A percentile compares a stretch with the other conserved stretches of the same genome.
Evolutionary conservation across 2,797 vertebrate genomes (phyloP).

Genomic region (Pipistrellus kuhlii): DNA sequence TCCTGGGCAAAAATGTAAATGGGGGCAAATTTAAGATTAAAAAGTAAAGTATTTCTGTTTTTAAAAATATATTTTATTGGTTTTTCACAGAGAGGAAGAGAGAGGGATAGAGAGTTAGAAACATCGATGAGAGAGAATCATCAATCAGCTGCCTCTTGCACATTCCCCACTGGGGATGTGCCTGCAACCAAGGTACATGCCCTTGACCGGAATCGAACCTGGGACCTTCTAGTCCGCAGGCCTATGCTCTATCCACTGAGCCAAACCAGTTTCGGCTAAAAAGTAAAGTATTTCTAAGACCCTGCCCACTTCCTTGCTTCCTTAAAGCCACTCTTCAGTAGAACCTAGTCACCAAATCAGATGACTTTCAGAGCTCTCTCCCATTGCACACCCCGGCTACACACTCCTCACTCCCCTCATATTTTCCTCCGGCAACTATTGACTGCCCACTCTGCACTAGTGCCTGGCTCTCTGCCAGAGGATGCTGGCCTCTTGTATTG

Average conservation of each 20-base stretch:
- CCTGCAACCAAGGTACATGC: too few species aligned
- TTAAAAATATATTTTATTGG: too few species aligned
- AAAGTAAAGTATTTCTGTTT: neutral
- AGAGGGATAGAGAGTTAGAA: too few species aligned
- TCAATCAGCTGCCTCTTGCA: too few species aligned
- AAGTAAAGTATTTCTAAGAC: conserved; percentile 24
- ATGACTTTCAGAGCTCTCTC: neutral
- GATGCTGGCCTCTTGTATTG: neutral
- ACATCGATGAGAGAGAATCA: too few species aligned
- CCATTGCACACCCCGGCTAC: fast-evolving
- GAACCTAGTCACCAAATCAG: neutral
- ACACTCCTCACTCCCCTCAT: neutral
- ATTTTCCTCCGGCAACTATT: neutral
- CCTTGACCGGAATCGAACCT: too few species aligned
- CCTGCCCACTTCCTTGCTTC: neutral
- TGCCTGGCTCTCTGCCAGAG: neutral
- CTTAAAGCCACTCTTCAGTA: neutral
- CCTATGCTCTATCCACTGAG: too few species aligned
- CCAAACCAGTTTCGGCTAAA: neutral
- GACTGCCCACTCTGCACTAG: neutral
- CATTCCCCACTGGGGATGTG: too few species aligned
- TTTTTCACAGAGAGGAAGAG: too few species aligned
- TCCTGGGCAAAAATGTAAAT: conserved; percentile 17
- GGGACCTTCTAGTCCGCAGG: too few species aligned
- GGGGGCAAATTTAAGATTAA: neutral